Conservation (phyloP, 2,113 vertebrate genomes). For the Sturnus vulgaris region DNA sequence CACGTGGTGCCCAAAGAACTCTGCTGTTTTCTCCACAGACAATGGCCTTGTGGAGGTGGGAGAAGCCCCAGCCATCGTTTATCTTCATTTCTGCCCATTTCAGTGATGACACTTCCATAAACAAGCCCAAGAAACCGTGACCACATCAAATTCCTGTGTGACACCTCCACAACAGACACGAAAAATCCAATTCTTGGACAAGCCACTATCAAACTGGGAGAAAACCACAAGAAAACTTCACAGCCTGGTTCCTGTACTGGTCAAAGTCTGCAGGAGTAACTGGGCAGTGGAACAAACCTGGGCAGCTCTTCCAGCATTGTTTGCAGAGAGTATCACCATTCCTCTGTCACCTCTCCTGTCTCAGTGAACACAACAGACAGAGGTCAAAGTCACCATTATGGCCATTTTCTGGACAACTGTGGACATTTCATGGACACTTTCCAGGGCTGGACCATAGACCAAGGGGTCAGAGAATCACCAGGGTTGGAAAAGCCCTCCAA, state of each 20-base stretch:
- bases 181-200: not conserved
- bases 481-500: not conserved
- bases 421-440: not conserved
- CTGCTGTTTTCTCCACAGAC: rapidly evolving
- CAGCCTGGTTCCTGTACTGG: not conserved
- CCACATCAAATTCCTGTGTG: not conserved
- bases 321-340: not conserved
- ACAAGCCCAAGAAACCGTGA: not conserved
- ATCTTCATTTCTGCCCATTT: not conserved
- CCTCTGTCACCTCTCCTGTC: not conserved
- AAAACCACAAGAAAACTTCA: not conserved
- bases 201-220: not conserved
- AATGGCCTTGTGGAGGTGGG: not conserved
- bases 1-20: not conserved
- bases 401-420: not conserved
- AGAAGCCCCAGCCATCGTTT: not conserved
- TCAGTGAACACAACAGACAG: not conserved
- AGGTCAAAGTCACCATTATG: not conserved
- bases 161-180: not conserved
- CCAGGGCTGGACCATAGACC: not conserved
- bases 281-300: not conserved
- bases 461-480: not conserved
- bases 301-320: not conserved
- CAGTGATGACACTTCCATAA: not conserved
- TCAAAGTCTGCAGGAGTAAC: not conserved